Conservation (phyloP, 2,113 vertebrate species). For the Oncorhynchus clarkii region DNA sequence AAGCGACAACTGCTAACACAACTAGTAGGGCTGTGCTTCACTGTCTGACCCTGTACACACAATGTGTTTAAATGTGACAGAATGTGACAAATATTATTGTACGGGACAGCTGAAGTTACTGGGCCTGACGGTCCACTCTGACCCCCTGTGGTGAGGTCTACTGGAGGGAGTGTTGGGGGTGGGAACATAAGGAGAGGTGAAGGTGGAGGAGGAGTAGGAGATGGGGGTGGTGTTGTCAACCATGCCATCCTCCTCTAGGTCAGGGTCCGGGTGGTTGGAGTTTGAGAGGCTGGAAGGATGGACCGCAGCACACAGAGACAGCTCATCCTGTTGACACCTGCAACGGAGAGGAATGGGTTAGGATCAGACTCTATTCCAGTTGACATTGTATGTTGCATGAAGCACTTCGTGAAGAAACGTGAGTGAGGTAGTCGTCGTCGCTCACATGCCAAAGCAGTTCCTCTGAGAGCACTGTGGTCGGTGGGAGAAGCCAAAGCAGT, state of each 20-base stretch:
- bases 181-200: too few species aligned
- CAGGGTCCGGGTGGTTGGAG: slow-evolving; percentile 12
- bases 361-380: not conserved
- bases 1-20: not conserved
- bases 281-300: slow-evolving; percentile 52
- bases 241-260: slow-evolving; percentile 8
- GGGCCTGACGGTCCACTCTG: not conserved
- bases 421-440: not conserved
- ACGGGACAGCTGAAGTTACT: not conserved
- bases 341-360: not conserved
- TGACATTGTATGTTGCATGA: not conserved
- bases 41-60: not conserved
- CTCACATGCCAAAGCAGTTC: slow-evolving; percentile 73
- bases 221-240: slow-evolving; percentile 16
- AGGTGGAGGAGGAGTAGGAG: not conserved
- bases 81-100: too few species aligned
- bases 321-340: slow-evolving; percentile 65
- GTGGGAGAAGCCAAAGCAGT: too few species aligned
- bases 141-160: not conserved
- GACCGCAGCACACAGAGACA: slow-evolving; percentile 62
- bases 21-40: not conserved
- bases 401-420: not conserved
- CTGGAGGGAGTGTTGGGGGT: not conserved
- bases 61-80: too few species aligned
- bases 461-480: too few species aligned